Base-by-base conservation (phyloP, 2,797 vertebrate species). In the Cirrhinus mrigala region DNA sequence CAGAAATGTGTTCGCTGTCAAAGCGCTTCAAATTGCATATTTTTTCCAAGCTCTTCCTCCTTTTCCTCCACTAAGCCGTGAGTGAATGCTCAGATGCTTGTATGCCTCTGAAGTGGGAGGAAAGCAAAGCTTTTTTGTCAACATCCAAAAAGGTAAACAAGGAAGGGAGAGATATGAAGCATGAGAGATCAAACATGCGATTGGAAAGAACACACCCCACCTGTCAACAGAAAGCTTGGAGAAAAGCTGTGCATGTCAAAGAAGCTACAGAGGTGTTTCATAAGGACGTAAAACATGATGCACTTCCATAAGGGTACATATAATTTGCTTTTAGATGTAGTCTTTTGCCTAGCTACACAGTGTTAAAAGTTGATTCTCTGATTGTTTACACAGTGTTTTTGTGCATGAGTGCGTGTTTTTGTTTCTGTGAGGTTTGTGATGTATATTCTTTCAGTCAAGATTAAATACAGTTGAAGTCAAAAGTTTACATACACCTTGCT, bases 271-370 rank as follows among this genome's bases (percentile, higher is more conserved):
- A 87, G 91, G 92, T 89, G 73, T 86, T 88, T 86, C 16, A 58
- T 60, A 70, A 71, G 48, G 75, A 75, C 82, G 83, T 90, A 90
- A 80, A 91, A 87, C 83, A 89, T 76, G 87, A 93, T 93, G 88
- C 92, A 90, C 82, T 77, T 93, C 86, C 85, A 90, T 85, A 84
- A 87, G 92, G 93, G 92, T 94, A 93, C 86, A 93, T 93, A 46
- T 74, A 79, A 77, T 66, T 46, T 84, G 48, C 50, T 83, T 66
- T 83, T 11, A 68, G 54, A 82, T 74, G 14, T 40, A 56, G 44
- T 82, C 14, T 50, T 82, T 62, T 46, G 22, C 58, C 58, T 75
- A 16, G 20, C 20, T 54, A 37, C 5, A 83, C 24, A 27, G 56
- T 16, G 12, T 29, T 64, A 75, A 52, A n/a, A 52, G 58, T 74